Conservation (phyloP, 2,113 vertebrate genomes). For the Catharus minimus region DNA sequence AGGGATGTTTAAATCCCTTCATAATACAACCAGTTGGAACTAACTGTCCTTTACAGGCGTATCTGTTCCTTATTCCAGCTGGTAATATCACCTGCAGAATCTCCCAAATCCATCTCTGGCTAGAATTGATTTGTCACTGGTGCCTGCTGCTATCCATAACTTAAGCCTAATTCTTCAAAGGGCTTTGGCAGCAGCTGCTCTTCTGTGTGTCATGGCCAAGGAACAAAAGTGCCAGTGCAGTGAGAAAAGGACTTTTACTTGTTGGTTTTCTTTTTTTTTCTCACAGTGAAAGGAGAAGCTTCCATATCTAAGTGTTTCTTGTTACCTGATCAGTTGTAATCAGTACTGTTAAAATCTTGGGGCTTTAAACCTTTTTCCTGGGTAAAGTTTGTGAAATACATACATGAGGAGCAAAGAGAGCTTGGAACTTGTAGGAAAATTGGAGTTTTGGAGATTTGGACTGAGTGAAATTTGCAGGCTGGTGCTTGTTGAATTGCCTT, state of each 20-base stretch:
- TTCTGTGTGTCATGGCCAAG: background rate
- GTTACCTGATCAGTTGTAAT: background rate
- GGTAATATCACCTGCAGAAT: conserved; percentile 3
- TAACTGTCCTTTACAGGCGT: conserved; percentile 4
- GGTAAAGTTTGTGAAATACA: background rate
- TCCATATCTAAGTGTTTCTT: background rate
- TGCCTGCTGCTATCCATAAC: background rate
- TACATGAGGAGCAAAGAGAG: background rate
- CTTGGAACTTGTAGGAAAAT: background rate
- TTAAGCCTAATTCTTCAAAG: conserved; percentile 5
- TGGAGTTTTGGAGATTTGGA: background rate
- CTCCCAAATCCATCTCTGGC: conserved; percentile 32
- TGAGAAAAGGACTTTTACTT: background rate
- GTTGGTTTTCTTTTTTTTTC: background rate
- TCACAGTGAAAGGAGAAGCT: background rate
- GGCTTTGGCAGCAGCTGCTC: background rate
- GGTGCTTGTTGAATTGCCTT: background rate
- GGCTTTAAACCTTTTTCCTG: background rate
- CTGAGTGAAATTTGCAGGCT: background rate
- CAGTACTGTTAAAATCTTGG: background rate
- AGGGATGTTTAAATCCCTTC: conserved; percentile 25
- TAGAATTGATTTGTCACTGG: conserved; percentile 17
- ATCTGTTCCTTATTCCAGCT: conserved; percentile 1
- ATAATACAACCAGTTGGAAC: conserved; percentile 5
- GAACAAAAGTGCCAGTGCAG: background rate